Percentiles rank a stretch among this genome's conserved stretches.
phyloP scores from a whole-genome alignment of 2,888 invertebrate genomes.

The Ichneumon xanthorius region DNA sequence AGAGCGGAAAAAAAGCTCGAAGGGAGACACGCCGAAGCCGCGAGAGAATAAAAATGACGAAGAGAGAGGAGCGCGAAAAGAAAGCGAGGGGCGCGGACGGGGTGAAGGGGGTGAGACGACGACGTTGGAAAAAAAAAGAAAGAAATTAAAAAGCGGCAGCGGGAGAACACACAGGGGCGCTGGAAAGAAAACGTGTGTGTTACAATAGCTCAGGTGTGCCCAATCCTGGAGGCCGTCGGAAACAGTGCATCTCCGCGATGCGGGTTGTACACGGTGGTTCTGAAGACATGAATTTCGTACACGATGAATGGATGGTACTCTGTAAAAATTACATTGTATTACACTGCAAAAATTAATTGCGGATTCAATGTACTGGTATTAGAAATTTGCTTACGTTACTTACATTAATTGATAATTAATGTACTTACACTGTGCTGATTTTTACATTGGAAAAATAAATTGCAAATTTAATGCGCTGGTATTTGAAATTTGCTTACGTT shows the following conservation, averaged over 20 bases:
- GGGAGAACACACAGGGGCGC: neutral
- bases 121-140: neutral
- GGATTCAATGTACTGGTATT: too few relatives aligned
- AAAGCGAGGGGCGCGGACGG: constrained; percentile 7
- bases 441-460: too few relatives aligned
- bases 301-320: too few relatives aligned
- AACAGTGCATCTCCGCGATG: neutral
- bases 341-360: too few relatives aligned
- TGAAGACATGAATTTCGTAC: neutral
- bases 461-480: too few relatives aligned
- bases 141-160: neutral
- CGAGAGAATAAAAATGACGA: constrained; percentile 41
- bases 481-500: too few relatives aligned
- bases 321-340: too few relatives aligned
- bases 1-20: constrained; percentile 38
- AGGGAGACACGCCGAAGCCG: neutral
- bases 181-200: constrained; percentile 16
- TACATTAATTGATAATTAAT: too few relatives aligned
- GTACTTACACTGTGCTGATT: too few relatives aligned
- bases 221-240: neutral
- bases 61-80: neutral
- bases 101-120: neutral
- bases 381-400: too few relatives aligned
- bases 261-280: neutral
- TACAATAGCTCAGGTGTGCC: constrained; percentile 58